Base-by-base conservation (phyloP, 2,888 invertebrate genomes). In the Hybos culiciformis region DNA sequence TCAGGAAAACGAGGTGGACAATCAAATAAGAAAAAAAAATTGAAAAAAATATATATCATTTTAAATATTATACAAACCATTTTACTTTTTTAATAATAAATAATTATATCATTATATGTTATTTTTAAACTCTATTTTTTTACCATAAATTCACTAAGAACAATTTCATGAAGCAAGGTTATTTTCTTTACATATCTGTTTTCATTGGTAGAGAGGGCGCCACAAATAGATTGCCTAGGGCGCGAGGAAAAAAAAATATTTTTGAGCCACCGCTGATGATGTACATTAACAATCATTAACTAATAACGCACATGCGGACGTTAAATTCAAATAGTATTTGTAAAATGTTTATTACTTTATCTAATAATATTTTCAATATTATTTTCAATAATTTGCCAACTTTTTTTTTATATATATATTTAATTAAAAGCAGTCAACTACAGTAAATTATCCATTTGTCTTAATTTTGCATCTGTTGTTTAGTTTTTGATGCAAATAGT, bases 371-470 rank as follows among this genome's bases (percentile, higher is more conserved):
- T 8, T 11, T 8, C 24, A 24, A 24, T 24, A 8, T 6, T 24
- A 24, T 8, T 24, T 8, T 24, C 7, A 8, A 14, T 31, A 31
- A 14, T 14, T 14, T 31, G n/a, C n/a, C n/a, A 31, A 31, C 14
- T 14, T 31, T 31, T 31, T 14, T 31, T 5, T 14, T 31, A 4
- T 29, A 5, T 9, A 31, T 14, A 31, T 14, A 31, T 14, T 31
- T 7, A 17, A 14, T 14, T 12, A 36, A 21, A 36, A 36, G 36
- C 36, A 36, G 8, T 21, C 36, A 61, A 61, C 61, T 62, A 65
- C 65, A 65, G 58, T 63, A 61, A 60, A 62, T 63, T 63, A 65
- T 65, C 63, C 64, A 65, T 65, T 65, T 65, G 63, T 65, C 64
- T 65, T 65, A 36, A n/a, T 36, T 62, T 60, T 65, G 65, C 63